Evolutionary conservation across 2,888 invertebrate species (phyloP), one percentile per base, ranked within the genome.

Genomic region (Macrophya alboannulata): DNA sequence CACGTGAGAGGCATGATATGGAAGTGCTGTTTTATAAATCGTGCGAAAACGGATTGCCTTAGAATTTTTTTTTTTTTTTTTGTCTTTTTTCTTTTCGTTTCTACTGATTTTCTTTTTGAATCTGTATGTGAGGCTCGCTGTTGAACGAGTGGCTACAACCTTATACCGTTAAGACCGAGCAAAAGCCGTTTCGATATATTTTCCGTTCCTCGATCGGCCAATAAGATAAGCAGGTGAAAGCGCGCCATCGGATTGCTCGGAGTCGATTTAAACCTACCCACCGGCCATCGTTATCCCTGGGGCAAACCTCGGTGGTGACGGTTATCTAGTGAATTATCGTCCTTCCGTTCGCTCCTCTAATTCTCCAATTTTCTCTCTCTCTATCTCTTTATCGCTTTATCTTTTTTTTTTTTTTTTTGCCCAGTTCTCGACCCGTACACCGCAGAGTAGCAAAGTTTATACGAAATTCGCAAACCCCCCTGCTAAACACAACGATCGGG

Each of bases 331-430:
- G 51, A 77, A 55, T 55, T 77, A 55, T 55, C 51, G 37, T 25
- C 77, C 48, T 37, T 17, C 48, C n/a, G 25, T n/a, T 37, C n/a
- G 31, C 8, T 37, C 21, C 31, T 48, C 51, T 55, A 17, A 55
- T 55, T 55, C 55, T 55, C 17, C n/a, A 37, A 37, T 43, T 74
- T n/a, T 74, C 74, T 74, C 45, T 79, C 40, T 82, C 62, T 12
- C 79, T 76, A 62, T 15, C 55, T 59, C 84, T 55, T 65, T 82
- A n/a, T 74, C 62, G 21, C 79, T 82, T 55, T 62, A 45, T 62
- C 25, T 51, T 68, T 86, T 86, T 87, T 84, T 84, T 51, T 68
- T 86, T 86, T 87, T 84, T 84, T 87, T 87, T 88, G 87, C 88
- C 87, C 51, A 59, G 68, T 84, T 84, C 71, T 31, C 43, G 43